Evolutionary conservation across 2,113 vertebrate species (phyloP), one percentile per base, ranked within the genome.

Genomic region (Sitta europaea): DNA sequence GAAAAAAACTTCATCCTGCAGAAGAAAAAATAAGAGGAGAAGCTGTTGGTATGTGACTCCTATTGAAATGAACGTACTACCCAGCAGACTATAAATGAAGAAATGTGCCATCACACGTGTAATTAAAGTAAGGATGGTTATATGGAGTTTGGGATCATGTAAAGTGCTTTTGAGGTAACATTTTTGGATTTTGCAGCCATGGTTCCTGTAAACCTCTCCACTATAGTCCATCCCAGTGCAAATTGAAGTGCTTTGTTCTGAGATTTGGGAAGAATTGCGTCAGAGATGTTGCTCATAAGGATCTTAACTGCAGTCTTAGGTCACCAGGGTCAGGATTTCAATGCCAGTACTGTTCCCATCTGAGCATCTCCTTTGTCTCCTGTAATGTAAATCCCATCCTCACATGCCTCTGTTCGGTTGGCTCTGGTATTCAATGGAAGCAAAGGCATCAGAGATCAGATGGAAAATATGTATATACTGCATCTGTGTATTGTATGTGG

Each of bases 391-490:
- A 82, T 38, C 62, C 53, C 61, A 7, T 22, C 23, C 67, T 94
- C 80, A 74, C 45, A 73, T 63, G 50, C 89, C 68, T 78, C 48
- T 38, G 71, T 54, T 43, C 82, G 77, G 53, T 28, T 86, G 74
- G 35, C 51, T 42, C 50, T 94, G 95, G 63, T 72, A 36, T 68
- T 96, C 10, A 14, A 8, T 86, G 80, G 74, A 76, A 95, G 81
- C 63, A 87, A 67, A 92, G 48, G 43, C 47, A 33, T 54, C 70
- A 63, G 85, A 77, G 89, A 92, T 92, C 63, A 77, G 84, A 88
- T 92, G 76, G 80, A 88, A 92, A 92, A 96, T 92, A 88, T 40
- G 57, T 90, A 88, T 94, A 50, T 81, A 82, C 47, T 90, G 54
- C 27, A 38, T 74, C 47, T 66, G 36, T 79, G 73, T 59, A 85